Evolutionary conservation across 2,113 vertebrate species (phyloP).

Genomic region (Sula dactylatra): DNA sequence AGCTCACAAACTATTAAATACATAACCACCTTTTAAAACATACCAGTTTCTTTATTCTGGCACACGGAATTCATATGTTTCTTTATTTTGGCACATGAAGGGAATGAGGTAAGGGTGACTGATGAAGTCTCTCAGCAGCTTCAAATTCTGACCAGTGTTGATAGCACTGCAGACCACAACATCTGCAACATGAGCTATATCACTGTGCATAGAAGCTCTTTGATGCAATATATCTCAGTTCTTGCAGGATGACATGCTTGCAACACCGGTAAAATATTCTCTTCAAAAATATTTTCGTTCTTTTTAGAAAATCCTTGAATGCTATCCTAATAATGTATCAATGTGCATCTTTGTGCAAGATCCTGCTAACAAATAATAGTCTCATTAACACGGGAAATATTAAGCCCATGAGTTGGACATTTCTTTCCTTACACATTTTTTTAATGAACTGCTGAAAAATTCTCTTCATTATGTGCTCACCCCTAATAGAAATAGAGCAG

Average conservation of each 20-base stretch:
- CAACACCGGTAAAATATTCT: conserved; percentile 1
- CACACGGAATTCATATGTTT: conserved; percentile 24
- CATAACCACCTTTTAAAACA: conserved; percentile 49
- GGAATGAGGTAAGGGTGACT: conserved; percentile 64
- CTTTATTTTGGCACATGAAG: conserved; percentile 65
- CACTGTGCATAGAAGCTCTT: conserved; percentile 5
- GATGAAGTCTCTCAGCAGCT: conserved; percentile 60
- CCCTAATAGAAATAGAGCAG: background rate
- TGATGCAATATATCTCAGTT: background rate
- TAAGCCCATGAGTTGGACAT: background rate
- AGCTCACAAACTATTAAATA: conserved; percentile 35
- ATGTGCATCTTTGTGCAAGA: background rate
- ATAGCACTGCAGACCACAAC: conserved; percentile 48
- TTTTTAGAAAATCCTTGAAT: background rate
- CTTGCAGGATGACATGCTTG: background rate
- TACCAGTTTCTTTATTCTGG: conserved; percentile 61
- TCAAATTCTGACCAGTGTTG: conserved; percentile 53
- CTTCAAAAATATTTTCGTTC: background rate
- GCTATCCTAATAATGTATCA: background rate
- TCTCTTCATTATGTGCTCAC: background rate
- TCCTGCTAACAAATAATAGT: background rate
- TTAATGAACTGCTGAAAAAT: background rate
- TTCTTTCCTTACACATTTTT: background rate
- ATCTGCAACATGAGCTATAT: conserved; percentile 22
- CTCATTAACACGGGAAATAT: background rate